These are phyloP conservation scores for Probaryconus sp. DNA, from an alignment of 1,140 invertebrate species.

Conservation along the genomic window DNA sequence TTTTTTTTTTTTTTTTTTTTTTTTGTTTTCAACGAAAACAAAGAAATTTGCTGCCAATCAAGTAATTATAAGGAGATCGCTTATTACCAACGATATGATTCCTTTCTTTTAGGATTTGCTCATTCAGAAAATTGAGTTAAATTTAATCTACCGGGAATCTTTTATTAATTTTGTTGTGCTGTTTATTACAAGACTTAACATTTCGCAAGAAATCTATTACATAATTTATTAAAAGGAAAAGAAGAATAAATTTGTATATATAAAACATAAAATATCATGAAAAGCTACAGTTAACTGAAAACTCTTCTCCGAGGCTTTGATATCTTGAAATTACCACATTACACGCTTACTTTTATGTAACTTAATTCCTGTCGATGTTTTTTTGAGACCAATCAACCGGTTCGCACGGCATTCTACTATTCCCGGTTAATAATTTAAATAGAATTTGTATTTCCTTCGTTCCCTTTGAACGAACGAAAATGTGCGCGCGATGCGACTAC, in stretches of 20 bases:
- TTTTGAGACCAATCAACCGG: constrained; percentile 13
- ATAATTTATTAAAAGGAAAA: too few species aligned
- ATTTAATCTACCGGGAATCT: too few species aligned
- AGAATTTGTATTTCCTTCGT: constrained; percentile 32
- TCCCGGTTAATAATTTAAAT: constrained; percentile 31
- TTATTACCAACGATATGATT: too few species aligned
- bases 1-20: constrained; percentile 1
- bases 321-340: neutral
- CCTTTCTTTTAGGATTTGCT: too few species aligned
- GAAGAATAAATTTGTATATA: too few species aligned
- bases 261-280: too few species aligned
- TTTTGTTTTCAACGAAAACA: constrained; percentile 12
- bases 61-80: constrained; percentile 12
- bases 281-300: too few species aligned
- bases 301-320: too few species aligned
- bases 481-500: constrained; percentile 31
- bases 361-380: constrained; percentile 6
- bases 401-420: constrained; percentile 19
- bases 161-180: too few species aligned
- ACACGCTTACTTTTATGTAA: constrained; percentile 3
- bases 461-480: constrained; percentile 28
- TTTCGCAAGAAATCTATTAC: too few species aligned
- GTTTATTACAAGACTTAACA: too few species aligned
- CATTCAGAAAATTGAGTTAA: too few species aligned
- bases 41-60: constrained; percentile 29